Base-by-base conservation (phyloP, 1,140 invertebrate genomes). In the Solen grandis region DNA sequence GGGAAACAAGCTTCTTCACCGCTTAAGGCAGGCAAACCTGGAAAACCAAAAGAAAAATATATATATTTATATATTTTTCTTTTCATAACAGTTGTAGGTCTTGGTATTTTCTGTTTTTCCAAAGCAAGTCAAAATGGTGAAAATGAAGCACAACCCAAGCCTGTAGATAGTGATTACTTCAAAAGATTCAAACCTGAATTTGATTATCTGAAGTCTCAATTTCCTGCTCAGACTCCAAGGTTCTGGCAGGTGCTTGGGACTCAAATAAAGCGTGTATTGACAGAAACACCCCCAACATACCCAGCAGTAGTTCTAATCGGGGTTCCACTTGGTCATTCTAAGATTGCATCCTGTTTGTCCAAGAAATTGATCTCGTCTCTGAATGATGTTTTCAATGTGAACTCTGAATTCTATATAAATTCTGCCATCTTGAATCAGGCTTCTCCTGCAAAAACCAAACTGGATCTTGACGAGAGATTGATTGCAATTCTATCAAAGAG, bases 231-330 rank as follows among this genome's bases (percentile, higher is more conserved):
- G 38, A 78, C 22, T 27, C 2, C 19, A 4, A 54, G 65, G 35
- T 84, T 88, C 57, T 86, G 85, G 85, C 81, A 62, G 57, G 70
- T 78, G 10, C n/a, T 88, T 2, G 50, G 41, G 25, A 66, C 82
- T 8, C 55, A 68, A 5, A 57, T 84, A 1, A 72, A 38, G 25
- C 82, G 79, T 36, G 76, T 86, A 5, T 41, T 88, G 31, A 62
- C 68, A 16, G 77, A 83, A 50, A n/a, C 55, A 29, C 22, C 82
- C 25, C 70, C 84, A 4, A 69, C 77, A 13, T 86, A 86, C 63
- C 87, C 87, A 2, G 84, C 85, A 13, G 73, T 88, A 3, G 29
- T 88, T 8, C 60, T 88, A 27, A 50, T 88, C 19, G 82, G 80
- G 4, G 70, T 82, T 4, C 74, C 84, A 22, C 74, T 70, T 19